Percentiles rank a stretch among this genome's conserved stretches.
Conservation (phyloP, 2,797 vertebrate genomes). For the Thaleichthys pacificus region DNA sequence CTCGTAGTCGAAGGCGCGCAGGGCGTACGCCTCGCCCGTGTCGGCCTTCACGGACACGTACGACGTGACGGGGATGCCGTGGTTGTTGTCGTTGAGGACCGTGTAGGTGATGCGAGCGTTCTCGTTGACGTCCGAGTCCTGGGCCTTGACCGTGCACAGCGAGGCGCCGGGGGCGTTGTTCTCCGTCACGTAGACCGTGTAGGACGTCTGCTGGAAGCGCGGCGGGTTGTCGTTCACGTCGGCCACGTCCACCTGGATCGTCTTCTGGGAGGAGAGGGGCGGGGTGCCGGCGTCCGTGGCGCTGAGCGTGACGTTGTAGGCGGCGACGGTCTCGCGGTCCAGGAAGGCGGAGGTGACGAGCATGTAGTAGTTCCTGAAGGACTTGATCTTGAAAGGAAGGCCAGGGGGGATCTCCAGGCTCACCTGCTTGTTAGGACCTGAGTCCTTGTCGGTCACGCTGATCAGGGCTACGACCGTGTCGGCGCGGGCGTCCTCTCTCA, state of each 20-base stretch:
- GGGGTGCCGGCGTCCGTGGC: slow-evolving; percentile 90
- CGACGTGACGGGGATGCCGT: slow-evolving; percentile 89
- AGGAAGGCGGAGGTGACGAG: slow-evolving; percentile 90
- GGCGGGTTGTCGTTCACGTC: slow-evolving; percentile 97
- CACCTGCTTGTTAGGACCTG: slow-evolving; percentile 89
- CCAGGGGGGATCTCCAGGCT: slow-evolving; percentile 83
- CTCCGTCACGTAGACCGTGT: slow-evolving; percentile 90
- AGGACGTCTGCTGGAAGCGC: slow-evolving; percentile 86
- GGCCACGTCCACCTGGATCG: slow-evolving; percentile 88
- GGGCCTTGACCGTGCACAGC: slow-evolving; percentile 89
- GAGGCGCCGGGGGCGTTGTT: slow-evolving; percentile 89
- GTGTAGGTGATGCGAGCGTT: slow-evolving; percentile 94
- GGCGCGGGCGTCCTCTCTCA: slow-evolving; percentile 87
- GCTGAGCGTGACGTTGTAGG: slow-evolving; percentile 94
- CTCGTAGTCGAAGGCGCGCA: slow-evolving; percentile 95
- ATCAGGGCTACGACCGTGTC: slow-evolving; percentile 95
- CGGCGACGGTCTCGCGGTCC: slow-evolving; percentile 88
- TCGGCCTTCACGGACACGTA: slow-evolving; percentile 92
- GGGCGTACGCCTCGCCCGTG: slow-evolving; percentile 89
- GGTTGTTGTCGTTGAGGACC: slow-evolving; percentile 88
- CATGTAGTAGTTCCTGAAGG: slow-evolving; percentile 96
- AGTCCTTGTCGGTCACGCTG: slow-evolving; percentile 93
- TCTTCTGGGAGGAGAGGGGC: slow-evolving; percentile 89
- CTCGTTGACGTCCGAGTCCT: slow-evolving; percentile 87
- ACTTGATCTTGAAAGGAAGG: slow-evolving; percentile 92